phyloP scores from a whole-genome alignment of 2,113 vertebrate species.

The Pelodiscus sinensis region DNA sequence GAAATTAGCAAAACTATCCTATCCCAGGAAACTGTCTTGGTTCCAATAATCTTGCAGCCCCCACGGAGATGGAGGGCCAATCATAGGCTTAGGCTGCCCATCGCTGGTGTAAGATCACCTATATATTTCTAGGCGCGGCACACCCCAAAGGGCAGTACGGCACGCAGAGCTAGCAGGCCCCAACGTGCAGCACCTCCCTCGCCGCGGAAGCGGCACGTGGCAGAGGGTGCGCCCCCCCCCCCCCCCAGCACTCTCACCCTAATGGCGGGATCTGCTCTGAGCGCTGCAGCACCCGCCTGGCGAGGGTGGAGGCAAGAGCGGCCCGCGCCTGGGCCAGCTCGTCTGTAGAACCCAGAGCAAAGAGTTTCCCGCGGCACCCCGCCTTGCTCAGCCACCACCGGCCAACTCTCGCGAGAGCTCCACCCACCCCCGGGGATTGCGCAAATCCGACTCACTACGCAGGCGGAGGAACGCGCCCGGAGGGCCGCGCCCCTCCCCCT shows the following conservation, averaged over 20 bases:
- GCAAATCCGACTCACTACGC: neutral
- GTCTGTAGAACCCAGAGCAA: too few relatives aligned
- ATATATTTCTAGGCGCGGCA: neutral
- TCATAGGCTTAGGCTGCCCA: neutral
- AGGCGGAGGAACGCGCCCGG: neutral
- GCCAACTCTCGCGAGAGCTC: constrained; percentile 67
- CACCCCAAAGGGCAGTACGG: neutral
- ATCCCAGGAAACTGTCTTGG: too few relatives aligned
- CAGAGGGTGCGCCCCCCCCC: accelerated
- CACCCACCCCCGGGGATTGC: constrained; percentile 41
- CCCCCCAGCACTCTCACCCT: neutral
- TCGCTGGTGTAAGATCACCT: neutral
- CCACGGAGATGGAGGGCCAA: neutral
- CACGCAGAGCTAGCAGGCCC: accelerated
- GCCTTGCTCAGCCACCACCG: neutral
- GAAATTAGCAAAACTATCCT: too few relatives aligned
- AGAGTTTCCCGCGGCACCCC: neutral
- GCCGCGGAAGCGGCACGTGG: accelerated
- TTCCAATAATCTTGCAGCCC: too few relatives aligned
- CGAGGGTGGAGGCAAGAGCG: neutral
- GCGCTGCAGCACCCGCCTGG: accelerated
- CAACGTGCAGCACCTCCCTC: accelerated
- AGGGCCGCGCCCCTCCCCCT: neutral
- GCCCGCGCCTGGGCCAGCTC: too few relatives aligned
- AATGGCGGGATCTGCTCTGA: accelerated